A percentile compares a stretch with the other conserved stretches of the same genome.
These are phyloP conservation scores for Eucidaris tribuloides DNA, from an alignment of 35 echinoderm and acorn worm genomes.

Conservation along the genomic window DNA sequence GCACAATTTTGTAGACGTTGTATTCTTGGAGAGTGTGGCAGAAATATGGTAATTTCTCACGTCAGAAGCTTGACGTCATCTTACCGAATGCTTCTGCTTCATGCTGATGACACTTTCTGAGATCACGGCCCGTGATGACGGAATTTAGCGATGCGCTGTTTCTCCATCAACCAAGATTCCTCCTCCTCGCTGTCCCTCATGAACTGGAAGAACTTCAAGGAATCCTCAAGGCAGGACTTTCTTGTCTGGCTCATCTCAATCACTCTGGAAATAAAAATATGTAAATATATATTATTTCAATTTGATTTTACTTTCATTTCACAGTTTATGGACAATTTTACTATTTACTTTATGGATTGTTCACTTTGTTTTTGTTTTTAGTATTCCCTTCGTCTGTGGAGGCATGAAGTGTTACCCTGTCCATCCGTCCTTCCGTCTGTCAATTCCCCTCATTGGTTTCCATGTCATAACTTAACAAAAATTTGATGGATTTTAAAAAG, in stretches of 20 bases:
- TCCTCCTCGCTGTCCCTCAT: constrained; percentile 92
- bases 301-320: too few species aligned
- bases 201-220: constrained; percentile 92
- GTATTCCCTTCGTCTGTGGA: too few species aligned
- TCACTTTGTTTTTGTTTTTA: too few species aligned
- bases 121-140: constrained; percentile 79
- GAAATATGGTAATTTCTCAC: neutral
- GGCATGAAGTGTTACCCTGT: too few species aligned
- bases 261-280: constrained; percentile 39
- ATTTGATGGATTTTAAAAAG: too few species aligned
- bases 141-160: constrained; percentile 97
- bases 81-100: constrained; percentile 85
- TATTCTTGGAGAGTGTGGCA: too few species aligned
- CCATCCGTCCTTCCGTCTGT: too few species aligned
- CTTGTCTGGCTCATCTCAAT: constrained; percentile 48
- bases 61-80: neutral
- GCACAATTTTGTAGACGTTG: too few species aligned
- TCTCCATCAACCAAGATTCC: constrained; percentile 92
- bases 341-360: too few species aligned
- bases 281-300: neutral
- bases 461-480: too few species aligned
- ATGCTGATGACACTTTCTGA: constrained; percentile 71
- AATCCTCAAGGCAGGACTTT: constrained; percentile 61
- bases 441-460: too few species aligned
- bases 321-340: too few species aligned